Conservation (phyloP, 2,113 vertebrate genomes). For the Menidia beryllina region DNA sequence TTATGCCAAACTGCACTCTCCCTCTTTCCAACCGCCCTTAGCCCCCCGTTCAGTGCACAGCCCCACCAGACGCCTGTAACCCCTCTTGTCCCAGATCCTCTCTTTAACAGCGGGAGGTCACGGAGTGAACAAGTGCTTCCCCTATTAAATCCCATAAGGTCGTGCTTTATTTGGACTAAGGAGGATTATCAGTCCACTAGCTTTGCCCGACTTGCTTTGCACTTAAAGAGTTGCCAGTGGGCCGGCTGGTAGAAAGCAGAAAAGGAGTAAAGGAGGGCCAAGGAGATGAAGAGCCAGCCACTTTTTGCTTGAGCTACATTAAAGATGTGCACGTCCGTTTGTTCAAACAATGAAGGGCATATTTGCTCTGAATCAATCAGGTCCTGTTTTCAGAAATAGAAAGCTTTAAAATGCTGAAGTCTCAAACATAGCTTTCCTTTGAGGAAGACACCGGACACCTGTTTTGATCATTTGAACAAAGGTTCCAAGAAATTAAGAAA, state of each 20-base stretch:
- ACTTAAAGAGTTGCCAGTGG: slow-evolving; percentile 42
- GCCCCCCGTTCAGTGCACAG: slow-evolving; percentile 15
- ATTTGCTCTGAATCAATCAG: neutral
- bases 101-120: slow-evolving; percentile 72
- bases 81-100: slow-evolving; percentile 41
- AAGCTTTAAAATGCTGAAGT: neutral
- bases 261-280: slow-evolving; percentile 5
- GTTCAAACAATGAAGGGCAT: neutral
- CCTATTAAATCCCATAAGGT: slow-evolving; percentile 84
- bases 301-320: slow-evolving; percentile 38
- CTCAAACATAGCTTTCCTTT: neutral
- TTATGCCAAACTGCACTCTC: slow-evolving; percentile 39
- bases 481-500: slow-evolving; percentile 26
- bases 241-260: slow-evolving; percentile 23
- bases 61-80: slow-evolving; percentile 27
- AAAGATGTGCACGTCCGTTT: neutral
- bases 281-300: slow-evolving; percentile 27
- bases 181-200: slow-evolving; percentile 81
- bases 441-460: neutral
- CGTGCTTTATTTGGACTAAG: slow-evolving; percentile 88
- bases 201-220: slow-evolving; percentile 55
- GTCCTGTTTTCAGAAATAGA: neutral
- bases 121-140: slow-evolving; percentile 75
- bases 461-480: slow-evolving; percentile 13
- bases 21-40: slow-evolving; percentile 15